A percentile compares a stretch with the other conserved stretches of the same genome.
Conservation (phyloP, 2,797 vertebrate genomes). For the Sus cebifrons region DNA sequence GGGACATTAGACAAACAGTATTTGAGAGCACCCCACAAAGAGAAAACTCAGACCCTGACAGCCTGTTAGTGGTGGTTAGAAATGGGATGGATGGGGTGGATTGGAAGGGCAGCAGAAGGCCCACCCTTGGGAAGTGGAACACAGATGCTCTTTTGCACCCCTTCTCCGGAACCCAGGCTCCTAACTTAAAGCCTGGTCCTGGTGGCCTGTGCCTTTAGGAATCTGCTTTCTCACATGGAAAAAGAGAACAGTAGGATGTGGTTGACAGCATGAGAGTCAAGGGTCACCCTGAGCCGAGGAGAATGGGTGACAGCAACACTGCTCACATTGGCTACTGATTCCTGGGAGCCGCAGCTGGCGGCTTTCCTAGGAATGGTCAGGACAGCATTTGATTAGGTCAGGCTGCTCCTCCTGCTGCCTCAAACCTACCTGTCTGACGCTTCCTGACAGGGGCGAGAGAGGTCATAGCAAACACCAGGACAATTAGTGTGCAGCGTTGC, state of each 20-base stretch:
- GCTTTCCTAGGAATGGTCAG: conserved; percentile 2
- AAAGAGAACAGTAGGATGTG: not conserved
- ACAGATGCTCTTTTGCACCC: too few relatives aligned
- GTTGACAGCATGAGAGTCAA: not conserved
- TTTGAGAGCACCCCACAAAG: not conserved
- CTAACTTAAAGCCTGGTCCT: not conserved
- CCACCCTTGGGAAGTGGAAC: not conserved
- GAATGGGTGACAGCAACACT: not conserved
- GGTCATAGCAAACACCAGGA: not conserved
- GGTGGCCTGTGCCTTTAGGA: not conserved
- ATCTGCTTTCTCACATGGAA: not conserved
- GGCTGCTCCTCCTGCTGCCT: conserved; percentile 68
- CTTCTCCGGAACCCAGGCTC: not conserved
- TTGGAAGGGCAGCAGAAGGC: not conserved
- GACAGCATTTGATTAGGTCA: conserved; percentile 70
- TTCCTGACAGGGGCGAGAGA: conserved; percentile 13
- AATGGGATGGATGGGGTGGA: too few relatives aligned
- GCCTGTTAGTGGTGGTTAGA: not conserved
- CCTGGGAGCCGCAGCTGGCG: not conserved
- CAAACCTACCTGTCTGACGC: conserved; percentile 42
- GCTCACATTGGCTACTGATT: not conserved
- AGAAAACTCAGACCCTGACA: not conserved
- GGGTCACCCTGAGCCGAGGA: not conserved
- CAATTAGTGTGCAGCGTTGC: conserved; percentile 8
- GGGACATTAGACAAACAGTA: conserved; percentile 61